A percentile compares a stretch with the other conserved stretches of the same genome.
Conservation (phyloP, 2,797 vertebrate species). For the Enteromius treurensis region DNA sequence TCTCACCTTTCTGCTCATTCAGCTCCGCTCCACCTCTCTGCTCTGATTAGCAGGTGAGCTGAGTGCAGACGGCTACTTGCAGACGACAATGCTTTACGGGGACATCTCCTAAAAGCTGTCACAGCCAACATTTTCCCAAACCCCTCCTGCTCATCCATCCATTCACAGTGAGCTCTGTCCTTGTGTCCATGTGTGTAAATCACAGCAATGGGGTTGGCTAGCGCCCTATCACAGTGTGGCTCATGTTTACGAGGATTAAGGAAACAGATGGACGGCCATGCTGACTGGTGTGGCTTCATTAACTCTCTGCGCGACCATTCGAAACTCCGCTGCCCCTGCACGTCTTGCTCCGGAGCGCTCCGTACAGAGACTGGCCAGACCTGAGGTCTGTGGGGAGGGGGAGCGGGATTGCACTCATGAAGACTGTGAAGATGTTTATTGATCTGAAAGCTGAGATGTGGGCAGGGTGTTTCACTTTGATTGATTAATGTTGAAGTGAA, state of each 20-base stretch:
- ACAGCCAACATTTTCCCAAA: constrained; percentile 3
- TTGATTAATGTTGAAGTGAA: constrained; percentile 61
- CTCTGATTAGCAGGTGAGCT: constrained; percentile 73
- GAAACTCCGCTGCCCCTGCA: constrained; percentile 51
- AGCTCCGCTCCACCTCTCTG: constrained; percentile 53
- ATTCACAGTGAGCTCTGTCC: constrained; percentile 35
- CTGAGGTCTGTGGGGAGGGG: constrained; percentile 20
- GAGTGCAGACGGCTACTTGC: constrained; percentile 46
- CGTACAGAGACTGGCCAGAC: constrained; percentile 60
- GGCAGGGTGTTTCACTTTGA: constrained; percentile 63
- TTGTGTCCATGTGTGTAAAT: constrained; percentile 41
- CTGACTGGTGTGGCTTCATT: constrained; percentile 83
- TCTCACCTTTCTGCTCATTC: constrained; percentile 67
- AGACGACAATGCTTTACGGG: background rate
- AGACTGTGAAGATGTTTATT: constrained; percentile 65
- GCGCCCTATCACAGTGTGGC: constrained; percentile 60
- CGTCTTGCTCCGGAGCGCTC: constrained; percentile 63
- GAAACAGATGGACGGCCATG: constrained; percentile 85
- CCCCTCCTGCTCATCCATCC: constrained; percentile 40
- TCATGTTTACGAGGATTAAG: constrained; percentile 79
- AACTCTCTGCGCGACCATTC: constrained; percentile 73
- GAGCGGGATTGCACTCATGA: constrained; percentile 51
- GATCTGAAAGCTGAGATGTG: constrained; percentile 60
- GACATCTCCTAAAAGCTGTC: constrained; percentile 33
- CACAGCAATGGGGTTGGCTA: constrained; percentile 52